Evolutionary conservation across 2,797 vertebrate genomes (phyloP).

Genomic region (Acropternis orthonyx): DNA sequence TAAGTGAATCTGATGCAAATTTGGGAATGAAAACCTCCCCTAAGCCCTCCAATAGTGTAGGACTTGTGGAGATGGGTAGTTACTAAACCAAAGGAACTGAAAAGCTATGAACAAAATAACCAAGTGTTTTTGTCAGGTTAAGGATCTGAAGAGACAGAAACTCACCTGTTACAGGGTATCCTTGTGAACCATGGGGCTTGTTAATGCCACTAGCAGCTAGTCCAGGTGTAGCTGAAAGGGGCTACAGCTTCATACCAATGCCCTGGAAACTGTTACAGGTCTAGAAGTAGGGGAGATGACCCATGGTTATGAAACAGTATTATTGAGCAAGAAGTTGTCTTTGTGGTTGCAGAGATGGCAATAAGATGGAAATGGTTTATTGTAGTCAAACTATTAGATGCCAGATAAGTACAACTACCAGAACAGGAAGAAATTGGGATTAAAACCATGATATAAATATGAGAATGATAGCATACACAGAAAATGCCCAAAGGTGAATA

Average conservation of each 20-base stretch:
- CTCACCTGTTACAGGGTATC: background rate
- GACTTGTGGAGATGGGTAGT: background rate
- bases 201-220: background rate
- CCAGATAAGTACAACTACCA: background rate
- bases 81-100: background rate
- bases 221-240: background rate
- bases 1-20: constrained; percentile 43
- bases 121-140: background rate
- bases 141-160: background rate
- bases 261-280: background rate
- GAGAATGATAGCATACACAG: background rate
- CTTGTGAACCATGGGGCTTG: background rate
- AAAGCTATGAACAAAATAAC: background rate
- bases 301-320: background rate
- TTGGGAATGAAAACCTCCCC: background rate
- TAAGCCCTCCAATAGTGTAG: background rate
- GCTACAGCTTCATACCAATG: background rate
- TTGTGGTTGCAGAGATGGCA: background rate
- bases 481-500: background rate
- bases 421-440: background rate
- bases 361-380: background rate
- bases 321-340: constrained; percentile 3
- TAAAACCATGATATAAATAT: background rate
- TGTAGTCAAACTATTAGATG: background rate
- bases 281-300: accelerated